Conservation (phyloP, 1,140 invertebrate genomes). For the Melitaea cinxia region DNA sequence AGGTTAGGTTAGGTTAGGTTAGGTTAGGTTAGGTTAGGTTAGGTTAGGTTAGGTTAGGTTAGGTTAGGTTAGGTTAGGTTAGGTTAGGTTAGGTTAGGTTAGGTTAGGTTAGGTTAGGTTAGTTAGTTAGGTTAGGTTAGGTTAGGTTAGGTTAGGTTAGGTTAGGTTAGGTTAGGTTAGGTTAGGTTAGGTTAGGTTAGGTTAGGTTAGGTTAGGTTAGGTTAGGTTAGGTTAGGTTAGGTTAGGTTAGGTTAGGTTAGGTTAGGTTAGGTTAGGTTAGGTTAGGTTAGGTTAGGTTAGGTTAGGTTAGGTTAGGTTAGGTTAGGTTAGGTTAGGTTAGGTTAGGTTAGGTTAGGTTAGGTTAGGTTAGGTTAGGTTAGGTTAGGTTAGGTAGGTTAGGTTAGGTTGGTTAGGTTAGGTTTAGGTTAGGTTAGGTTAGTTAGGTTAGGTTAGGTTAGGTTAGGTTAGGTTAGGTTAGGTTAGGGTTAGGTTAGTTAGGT, state of each 20-base stretch:
- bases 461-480: no score
- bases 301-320: conserved; percentile 19
- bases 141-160: conserved; percentile 10
- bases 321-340: conserved; percentile 19
- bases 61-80: conserved; percentile 10
- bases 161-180: conserved; percentile 10
- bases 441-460: conserved; percentile 19
- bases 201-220: not conserved
- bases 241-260: conserved; percentile 19
- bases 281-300: conserved; percentile 16
- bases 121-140: conserved; percentile 10
- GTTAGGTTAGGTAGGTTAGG: no score
- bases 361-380: conserved; percentile 19
- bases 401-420: no score
- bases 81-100: conserved; percentile 10
- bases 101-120: conserved; percentile 10
- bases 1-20: conserved; percentile 10
- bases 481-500: conserved; percentile 17
- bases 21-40: conserved; percentile 10
- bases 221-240: no score
- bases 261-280: conserved; percentile 19
- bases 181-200: not conserved
- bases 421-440: no score
- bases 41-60: conserved; percentile 10
- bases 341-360: conserved; percentile 19